Evolutionary conservation across 2,113 vertebrate species (phyloP).

Genomic region (Cromileptes altivelis): DNA sequence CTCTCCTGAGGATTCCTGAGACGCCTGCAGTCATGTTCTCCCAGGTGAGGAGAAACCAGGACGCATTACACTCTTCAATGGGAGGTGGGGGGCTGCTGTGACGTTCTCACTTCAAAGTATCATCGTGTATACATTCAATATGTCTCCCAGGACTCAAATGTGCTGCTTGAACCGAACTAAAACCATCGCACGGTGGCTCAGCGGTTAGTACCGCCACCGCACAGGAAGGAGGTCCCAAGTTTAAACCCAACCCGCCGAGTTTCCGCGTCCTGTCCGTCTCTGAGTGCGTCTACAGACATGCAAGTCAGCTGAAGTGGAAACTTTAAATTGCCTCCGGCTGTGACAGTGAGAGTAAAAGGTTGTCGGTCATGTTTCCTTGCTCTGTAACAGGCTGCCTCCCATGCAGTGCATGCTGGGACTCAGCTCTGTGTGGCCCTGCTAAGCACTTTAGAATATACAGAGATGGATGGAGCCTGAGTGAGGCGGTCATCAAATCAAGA

Average conservation of each 20-base stretch:
- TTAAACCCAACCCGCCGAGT: background rate
- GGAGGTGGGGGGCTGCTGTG: background rate
- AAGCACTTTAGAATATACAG: background rate
- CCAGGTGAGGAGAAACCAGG: conserved; percentile 46
- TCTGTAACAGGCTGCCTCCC: conserved; percentile 14
- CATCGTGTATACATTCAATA: background rate
- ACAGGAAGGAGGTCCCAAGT: background rate
- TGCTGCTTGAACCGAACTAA: background rate
- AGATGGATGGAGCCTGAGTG: background rate
- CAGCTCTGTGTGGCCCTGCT: background rate
- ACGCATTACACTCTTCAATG: conserved; percentile 25
- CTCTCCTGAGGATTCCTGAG: conserved; percentile 66
- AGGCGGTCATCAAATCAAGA: background rate
- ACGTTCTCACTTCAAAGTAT: conserved; percentile 53
- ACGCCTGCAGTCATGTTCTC: conserved; percentile 57
- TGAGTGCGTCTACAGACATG: background rate
- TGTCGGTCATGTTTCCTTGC: conserved; percentile 19
- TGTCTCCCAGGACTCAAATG: conserved; percentile 14
- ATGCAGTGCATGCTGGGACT: conserved; percentile 19
- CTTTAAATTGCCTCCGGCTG: conserved; percentile 55
- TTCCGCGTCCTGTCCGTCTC: background rate
- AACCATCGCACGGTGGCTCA: conserved; percentile 14
- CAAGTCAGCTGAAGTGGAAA: conserved; percentile 46
- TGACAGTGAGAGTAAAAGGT: conserved; percentile 15
- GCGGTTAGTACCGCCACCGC: background rate